These are phyloP conservation scores for Dione vanillae DNA, from an alignment of 2,888 invertebrate genomes.

Conservation along the genomic window DNA sequence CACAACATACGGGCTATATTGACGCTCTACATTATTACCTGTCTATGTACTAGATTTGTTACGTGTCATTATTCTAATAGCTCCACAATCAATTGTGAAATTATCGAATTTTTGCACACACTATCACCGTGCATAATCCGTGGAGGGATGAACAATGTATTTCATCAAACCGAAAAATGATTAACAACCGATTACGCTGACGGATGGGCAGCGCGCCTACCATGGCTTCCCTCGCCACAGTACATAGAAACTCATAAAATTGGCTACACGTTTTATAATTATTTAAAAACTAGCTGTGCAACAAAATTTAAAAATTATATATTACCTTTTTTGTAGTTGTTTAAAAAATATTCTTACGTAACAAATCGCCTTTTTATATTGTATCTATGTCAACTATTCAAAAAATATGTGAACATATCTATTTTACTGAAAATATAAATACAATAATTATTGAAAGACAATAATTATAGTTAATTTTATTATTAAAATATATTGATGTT, in stretches of 20 bases:
- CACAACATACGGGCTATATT: slow-evolving; percentile 66
- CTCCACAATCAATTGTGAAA: slow-evolving; percentile 24
- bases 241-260: slow-evolving; percentile 50
- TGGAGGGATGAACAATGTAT: slow-evolving; percentile 72
- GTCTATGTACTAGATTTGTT: slow-evolving; percentile 49
- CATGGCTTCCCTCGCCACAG: slow-evolving; percentile 76
- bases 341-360: neutral
- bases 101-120: slow-evolving; percentile 63
- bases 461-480: neutral
- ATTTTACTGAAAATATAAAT: neutral
- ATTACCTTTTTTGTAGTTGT: neutral
- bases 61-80: slow-evolving; percentile 39
- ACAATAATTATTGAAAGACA: neutral
- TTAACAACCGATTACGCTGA: slow-evolving; percentile 83
- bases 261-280: slow-evolving; percentile 24
- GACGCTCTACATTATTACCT: slow-evolving; percentile 51
- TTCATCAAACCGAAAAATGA: slow-evolving; percentile 83
- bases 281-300: neutral
- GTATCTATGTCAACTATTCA: neutral
- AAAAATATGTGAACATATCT: neutral
- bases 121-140: slow-evolving; percentile 74
- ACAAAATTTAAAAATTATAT: neutral
- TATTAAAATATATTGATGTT: neutral
- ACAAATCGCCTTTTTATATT: neutral
- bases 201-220: slow-evolving; percentile 77